Evolutionary conservation across 2,888 invertebrate species (phyloP), one percentile per base, ranked within the genome.

Genomic region (Perizoma affinitatum): DNA sequence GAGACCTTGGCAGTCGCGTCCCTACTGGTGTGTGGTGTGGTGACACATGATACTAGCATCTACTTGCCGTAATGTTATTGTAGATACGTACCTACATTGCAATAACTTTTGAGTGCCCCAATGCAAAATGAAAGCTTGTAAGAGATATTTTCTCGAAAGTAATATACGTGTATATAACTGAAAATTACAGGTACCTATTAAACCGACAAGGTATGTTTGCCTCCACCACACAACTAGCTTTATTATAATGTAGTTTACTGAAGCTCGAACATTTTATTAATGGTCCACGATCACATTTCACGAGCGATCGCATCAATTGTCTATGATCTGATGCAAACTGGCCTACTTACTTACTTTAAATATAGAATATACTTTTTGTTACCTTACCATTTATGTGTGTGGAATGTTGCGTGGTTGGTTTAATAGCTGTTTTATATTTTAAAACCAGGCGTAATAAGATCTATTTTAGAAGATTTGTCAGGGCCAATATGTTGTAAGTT

Each of bases 231-330:
- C 48, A 56, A 60, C 41, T 59, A 52, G 36, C 48, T 59, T 55
- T 7, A 38, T 38, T 38, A 6, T 5, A 7, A 6, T 38, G 5
- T 38, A 38, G 38, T 38, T 38, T 63, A 74, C 70, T 69, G 65
- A 66, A 78, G 73, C 71, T 76, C 69, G 80, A 66, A 47, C 74
- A 76, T 34, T 43, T 74, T 1, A 78, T 75, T 77, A 79, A 79
- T 74, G 82, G 74, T 71, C 67, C 67, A 72, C 74, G 78, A 80
- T 78, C 71, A 73, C 66, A 75, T 77, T 79, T 73, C 74, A 76
- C 74, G 72, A 72, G 69, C 76, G 80, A 80, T 78, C 75, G 75
- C 79, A 73, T 75, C 75, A 73, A 67, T 75, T 73, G 73, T 67
- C 68, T 66, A 67, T 68, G 67, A 69, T 74, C 72, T 77, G 76